These are phyloP conservation scores for Tolmerus cingulatus DNA, from an alignment of 2,888 invertebrate genomes.

Conservation along the genomic window DNA sequence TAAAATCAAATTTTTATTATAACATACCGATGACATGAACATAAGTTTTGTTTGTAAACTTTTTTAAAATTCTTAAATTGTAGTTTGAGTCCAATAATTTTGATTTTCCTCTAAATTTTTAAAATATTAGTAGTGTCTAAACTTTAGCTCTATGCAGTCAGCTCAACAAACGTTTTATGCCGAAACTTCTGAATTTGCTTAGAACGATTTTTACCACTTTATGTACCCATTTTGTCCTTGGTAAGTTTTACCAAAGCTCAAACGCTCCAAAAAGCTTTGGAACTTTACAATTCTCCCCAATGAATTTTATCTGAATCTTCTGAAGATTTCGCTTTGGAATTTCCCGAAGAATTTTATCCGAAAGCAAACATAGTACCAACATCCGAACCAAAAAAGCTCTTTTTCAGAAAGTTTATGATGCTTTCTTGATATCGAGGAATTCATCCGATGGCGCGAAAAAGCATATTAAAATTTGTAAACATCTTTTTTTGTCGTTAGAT, in stretches of 20 bases:
- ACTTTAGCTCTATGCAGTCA: too few species aligned
- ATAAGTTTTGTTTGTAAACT: too few species aligned
- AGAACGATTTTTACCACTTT: neutral
- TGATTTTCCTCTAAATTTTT: too few species aligned
- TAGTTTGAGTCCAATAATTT: too few species aligned
- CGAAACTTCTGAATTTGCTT: neutral
- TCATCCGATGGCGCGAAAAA: neutral
- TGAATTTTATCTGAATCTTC: neutral
- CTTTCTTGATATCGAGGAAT: neutral
- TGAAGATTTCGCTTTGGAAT: neutral
- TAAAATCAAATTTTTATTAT: too few species aligned
- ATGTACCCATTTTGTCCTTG: neutral
- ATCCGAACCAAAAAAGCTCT: neutral
- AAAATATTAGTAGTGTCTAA: too few species aligned
- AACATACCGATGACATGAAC: too few species aligned
- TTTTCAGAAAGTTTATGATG: neutral
- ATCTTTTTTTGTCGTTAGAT: neutral
- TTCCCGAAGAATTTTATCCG: neutral
- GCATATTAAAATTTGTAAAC: neutral
- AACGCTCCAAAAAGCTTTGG: neutral
- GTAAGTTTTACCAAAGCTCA: neutral
- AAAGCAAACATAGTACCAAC: neutral
- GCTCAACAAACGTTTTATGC: too few species aligned
- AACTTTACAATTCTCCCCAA: neutral
- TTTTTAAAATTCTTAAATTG: too few species aligned